Evolutionary conservation across 2,888 invertebrate genomes (phyloP).

Genomic region (Eristalinus aeneus): DNA sequence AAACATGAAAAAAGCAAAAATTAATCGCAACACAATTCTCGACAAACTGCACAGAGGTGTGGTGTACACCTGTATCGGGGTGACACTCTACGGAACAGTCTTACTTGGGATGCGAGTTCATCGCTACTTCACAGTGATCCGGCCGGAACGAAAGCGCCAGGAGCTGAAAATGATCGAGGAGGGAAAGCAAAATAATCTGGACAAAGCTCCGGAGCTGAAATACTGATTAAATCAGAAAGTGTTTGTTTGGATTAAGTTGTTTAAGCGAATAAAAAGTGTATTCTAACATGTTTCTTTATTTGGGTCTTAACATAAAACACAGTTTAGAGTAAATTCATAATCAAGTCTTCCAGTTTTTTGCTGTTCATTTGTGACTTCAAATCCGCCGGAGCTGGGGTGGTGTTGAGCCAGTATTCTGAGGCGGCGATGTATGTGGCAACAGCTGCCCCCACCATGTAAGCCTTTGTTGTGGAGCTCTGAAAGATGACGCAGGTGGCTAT

Average conservation of each 20-base stretch:
- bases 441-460: conserved; percentile 88
- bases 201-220: conserved; percentile 79
- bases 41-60: conserved; percentile 83
- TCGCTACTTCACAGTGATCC: conserved; percentile 81
- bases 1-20: conserved; percentile 78
- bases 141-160: conserved; percentile 80
- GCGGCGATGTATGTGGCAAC: conserved; percentile 92
- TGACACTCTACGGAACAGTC: conserved; percentile 82
- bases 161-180: conserved; percentile 81
- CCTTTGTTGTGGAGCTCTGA: conserved; percentile 88
- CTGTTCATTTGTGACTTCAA: conserved; percentile 78
- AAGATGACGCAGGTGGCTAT: conserved; percentile 92
- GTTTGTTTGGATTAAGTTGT: conserved; percentile 42
- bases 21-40: conserved; percentile 77
- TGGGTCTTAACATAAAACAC: not conserved
- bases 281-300: conserved; percentile 32
- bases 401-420: conserved; percentile 88
- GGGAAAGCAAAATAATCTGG: conserved; percentile 77
- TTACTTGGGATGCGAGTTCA: conserved; percentile 81
- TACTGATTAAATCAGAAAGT: conserved; percentile 69
- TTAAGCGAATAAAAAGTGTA: conserved; percentile 30
- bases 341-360: conserved; percentile 79
- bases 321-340: conserved; percentile 78
- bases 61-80: conserved; percentile 82
- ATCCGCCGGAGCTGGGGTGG: conserved; percentile 74